Evolutionary conservation across 2,888 invertebrate genomes (phyloP), one percentile per base, ranked within the genome.

Genomic region (Eumerus sabulonum): DNA sequence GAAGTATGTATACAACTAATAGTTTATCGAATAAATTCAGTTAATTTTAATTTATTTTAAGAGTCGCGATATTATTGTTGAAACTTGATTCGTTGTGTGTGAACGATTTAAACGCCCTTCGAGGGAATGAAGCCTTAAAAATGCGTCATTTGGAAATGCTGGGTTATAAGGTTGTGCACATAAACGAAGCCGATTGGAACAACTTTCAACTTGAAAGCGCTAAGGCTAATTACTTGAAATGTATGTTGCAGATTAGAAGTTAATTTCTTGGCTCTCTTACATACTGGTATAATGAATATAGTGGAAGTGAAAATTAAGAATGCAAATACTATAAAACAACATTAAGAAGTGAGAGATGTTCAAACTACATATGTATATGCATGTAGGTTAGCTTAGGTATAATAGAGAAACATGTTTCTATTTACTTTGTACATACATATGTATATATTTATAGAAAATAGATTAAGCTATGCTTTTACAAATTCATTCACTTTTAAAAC

Each of bases 141-240:
- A 89, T 90, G 48, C 87, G 92, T 57, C 93, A 93, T 86, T 87
- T 93, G 60, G 92, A 93, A 86, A 91, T 93, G 82, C 86, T 93
- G 84, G 92, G 92, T 4, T 93, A 92, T 83, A 90, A 90, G 83
- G 92, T 93, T 4, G 85, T 91, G 51, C 86, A 90, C 67, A 86
- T 92, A 9, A 90, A 90, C 81, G 87, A 90, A 45, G 87, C 86
- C 17, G 88, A 90, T 66, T 93, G 92, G 92, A 90, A 90, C 81
- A 89, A 90, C 81, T 90, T 91, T 88, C 86, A 88, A 53, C 88
- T 90, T 68, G 87, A 87, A 42, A 85, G 86, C 7, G 90, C 90
- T 19, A 90, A 91, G 85, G 84, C 88, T 16, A 89, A 89, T 50
- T 91, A 90, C 84, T 83, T 90, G 36, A 88, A 86, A 79, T 87